phyloP scores from a whole-genome alignment of 1,140 invertebrate genomes.

The Brachionus manjavacas region DNA sequence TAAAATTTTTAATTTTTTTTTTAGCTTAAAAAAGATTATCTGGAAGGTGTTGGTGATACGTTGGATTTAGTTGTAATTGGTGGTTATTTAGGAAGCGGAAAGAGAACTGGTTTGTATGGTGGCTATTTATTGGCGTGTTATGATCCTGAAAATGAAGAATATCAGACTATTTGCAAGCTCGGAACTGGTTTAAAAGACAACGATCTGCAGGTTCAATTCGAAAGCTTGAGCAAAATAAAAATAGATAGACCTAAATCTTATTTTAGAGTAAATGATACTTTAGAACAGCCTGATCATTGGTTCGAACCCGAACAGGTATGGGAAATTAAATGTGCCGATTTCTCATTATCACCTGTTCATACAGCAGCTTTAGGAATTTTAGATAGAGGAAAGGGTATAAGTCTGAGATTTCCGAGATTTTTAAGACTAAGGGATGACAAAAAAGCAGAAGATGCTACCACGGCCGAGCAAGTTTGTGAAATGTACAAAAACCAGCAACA shows the following conservation, averaged over 20 bases:
- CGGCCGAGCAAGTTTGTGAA: slow-evolving; percentile 70
- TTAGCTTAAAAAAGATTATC: slow-evolving; percentile 89
- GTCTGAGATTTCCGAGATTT: slow-evolving; percentile 89
- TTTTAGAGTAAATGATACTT: slow-evolving; percentile 69
- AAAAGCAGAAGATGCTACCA: slow-evolving; percentile 81
- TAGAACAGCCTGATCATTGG: slow-evolving; percentile 80
- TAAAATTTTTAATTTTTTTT: slow-evolving; percentile 27
- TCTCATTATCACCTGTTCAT: slow-evolving; percentile 91
- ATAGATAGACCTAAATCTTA: slow-evolving; percentile 74
- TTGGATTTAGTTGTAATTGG: slow-evolving; percentile 89
- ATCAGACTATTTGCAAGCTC: slow-evolving; percentile 84
- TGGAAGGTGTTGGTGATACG: slow-evolving; percentile 88
- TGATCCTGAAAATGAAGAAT: slow-evolving; percentile 84
- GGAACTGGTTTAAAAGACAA: slow-evolving; percentile 96
- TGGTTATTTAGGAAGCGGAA: slow-evolving; percentile 86
- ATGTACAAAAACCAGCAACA: slow-evolving; percentile 41
- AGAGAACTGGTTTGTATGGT: slow-evolving; percentile 85
- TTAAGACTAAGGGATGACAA: slow-evolving; percentile 89
- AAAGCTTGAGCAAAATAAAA: slow-evolving; percentile 60
- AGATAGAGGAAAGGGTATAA: slow-evolving; percentile 87
- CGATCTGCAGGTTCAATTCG: slow-evolving; percentile 61
- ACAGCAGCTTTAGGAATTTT: slow-evolving; percentile 79
- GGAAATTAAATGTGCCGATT: slow-evolving; percentile 97
- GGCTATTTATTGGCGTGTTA: slow-evolving; percentile 96
- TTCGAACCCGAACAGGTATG: slow-evolving; percentile 86